Conservation (phyloP, 2,797 vertebrate species). For the Brachyrhaphis roseni region DNA sequence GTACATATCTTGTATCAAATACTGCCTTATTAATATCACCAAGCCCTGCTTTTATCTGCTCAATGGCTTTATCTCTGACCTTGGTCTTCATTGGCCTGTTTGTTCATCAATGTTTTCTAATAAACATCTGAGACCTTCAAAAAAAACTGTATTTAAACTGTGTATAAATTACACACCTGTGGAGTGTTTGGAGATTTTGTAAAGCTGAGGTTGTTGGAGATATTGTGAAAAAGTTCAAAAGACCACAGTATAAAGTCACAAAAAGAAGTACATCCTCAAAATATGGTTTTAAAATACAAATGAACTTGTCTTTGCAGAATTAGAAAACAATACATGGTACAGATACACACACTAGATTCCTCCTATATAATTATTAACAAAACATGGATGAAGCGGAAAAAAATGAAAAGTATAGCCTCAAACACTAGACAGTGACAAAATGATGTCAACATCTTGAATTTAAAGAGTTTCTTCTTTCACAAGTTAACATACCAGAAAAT, state of each 20-base stretch:
- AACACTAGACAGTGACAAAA: neutral
- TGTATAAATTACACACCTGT: neutral
- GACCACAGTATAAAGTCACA: neutral
- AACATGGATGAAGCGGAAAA: neutral
- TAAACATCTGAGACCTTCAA: neutral
- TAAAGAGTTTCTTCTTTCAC: neutral
- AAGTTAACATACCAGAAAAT: neutral
- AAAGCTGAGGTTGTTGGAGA: too few species aligned
- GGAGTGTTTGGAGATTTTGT: neutral
- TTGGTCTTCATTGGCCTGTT: neutral
- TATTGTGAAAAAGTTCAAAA: neutral
- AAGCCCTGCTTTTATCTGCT: neutral
- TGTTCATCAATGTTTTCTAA: neutral
- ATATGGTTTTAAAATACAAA: neutral
- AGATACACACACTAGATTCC: neutral
- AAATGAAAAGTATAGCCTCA: neutral
- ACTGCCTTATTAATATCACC: neutral
- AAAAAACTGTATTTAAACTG: neutral
- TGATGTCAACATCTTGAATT: neutral
- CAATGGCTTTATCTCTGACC: neutral
- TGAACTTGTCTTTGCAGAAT: neutral
- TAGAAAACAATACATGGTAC: neutral
- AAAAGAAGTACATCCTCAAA: neutral
- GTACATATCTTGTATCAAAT: neutral
- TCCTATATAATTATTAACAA: neutral